Evolutionary conservation across 2,113 vertebrate species (phyloP).

Genomic region (Vulpes ferrilata): DNA sequence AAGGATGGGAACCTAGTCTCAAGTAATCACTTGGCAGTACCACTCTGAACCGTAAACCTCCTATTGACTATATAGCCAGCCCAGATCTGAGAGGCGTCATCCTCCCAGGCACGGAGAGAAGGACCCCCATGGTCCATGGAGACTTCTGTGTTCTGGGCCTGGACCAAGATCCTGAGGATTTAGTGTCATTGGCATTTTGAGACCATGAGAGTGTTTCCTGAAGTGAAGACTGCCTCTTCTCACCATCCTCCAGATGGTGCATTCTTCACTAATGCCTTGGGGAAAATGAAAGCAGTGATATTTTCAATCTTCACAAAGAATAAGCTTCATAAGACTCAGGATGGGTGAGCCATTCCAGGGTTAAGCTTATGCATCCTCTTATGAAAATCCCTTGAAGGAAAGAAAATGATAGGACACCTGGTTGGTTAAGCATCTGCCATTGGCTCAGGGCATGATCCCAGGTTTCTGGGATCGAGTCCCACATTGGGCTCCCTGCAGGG

Average conservation of each 20-base stretch:
- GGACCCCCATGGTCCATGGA: rapidly evolving
- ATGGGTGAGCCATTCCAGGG: background rate
- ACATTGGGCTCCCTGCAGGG: no score
- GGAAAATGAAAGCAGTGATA: background rate
- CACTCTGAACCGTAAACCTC: rapidly evolving
- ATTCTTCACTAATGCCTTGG: background rate
- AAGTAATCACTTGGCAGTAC: no score
- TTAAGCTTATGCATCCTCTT: background rate
- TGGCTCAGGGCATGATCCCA: no score
- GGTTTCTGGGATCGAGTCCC: no score
- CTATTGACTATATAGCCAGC: rapidly evolving
- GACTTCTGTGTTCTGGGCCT: background rate
- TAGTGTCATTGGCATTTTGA: background rate
- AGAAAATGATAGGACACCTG: no score
- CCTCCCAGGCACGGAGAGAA: background rate
- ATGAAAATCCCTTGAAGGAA: background rate
- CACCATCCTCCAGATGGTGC: background rate
- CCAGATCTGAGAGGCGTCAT: no score
- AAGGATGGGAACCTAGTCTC: background rate
- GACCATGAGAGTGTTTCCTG: background rate
- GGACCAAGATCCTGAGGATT: rapidly evolving
- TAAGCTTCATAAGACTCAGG: background rate
- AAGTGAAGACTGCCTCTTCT: background rate
- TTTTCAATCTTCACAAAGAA: background rate
- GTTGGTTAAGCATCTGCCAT: no score